These are phyloP conservation scores for Arctopsyche grandis DNA, from an alignment of 1,140 invertebrate species.

Conservation along the genomic window DNA sequence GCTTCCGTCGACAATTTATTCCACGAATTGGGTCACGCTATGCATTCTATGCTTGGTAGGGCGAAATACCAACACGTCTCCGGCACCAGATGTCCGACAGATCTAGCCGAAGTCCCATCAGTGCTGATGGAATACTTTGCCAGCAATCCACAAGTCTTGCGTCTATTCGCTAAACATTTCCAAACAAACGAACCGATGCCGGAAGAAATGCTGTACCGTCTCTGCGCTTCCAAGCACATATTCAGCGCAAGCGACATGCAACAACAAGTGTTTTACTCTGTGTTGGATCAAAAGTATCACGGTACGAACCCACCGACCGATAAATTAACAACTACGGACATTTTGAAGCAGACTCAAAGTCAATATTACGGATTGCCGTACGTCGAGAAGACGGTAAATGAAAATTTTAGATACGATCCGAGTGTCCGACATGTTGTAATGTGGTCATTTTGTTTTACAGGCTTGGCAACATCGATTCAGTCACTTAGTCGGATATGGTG, in stretches of 20 bases:
- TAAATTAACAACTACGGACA: conserved; percentile 75
- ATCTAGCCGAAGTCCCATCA: conserved; percentile 98
- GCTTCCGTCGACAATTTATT: conserved; percentile 95
- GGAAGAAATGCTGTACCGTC: conserved; percentile 76
- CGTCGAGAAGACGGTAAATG: conserved; percentile 82
- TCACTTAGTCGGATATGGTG: conserved; percentile 97
- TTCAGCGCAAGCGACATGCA: conserved; percentile 93
- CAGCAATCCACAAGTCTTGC: conserved; percentile 85
- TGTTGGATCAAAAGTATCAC: conserved; percentile 92
- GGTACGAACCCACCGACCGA: conserved; percentile 66
- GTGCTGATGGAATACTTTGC: conserved; percentile 99
- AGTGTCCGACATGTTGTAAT: conserved; percentile 29
- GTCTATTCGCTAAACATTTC: conserved; percentile 90
- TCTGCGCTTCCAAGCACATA: conserved; percentile 85
- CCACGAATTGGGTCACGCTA: conserved; percentile 99
- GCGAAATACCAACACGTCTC: conserved; percentile 97
- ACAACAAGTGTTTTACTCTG: conserved; percentile 88
- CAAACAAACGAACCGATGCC: conserved; percentile 88
- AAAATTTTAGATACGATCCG: neutral
- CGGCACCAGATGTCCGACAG: conserved; percentile 95
- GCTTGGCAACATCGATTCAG: conserved; percentile 97
- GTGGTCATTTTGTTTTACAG: conserved; percentile 62
- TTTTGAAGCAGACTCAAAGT: conserved; percentile 83
- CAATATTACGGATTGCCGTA: conserved; percentile 89
- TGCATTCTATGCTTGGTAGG: conserved; percentile 97